These are phyloP conservation scores for Syrmaticus mikado DNA, from an alignment of 2,113 vertebrate genomes.

Conservation along the genomic window DNA sequence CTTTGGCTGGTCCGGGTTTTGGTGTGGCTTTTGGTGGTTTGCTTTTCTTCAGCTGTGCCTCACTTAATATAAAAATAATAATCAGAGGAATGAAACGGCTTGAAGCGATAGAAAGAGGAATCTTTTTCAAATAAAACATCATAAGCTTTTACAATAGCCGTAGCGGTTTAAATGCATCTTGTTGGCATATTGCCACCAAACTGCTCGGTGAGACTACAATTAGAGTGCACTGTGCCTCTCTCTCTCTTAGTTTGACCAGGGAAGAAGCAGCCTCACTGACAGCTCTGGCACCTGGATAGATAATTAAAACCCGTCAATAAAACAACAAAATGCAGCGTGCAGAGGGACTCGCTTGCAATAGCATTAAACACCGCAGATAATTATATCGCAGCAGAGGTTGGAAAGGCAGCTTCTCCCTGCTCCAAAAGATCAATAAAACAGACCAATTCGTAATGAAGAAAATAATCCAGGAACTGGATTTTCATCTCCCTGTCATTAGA, in stretches of 20 bases:
- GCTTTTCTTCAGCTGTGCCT: background rate
- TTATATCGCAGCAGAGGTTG: constrained; percentile 11
- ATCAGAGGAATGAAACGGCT: background rate
- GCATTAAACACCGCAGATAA: constrained; percentile 40
- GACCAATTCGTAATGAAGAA: constrained; percentile 41
- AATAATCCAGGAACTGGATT: constrained; percentile 32
- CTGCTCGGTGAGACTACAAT: background rate
- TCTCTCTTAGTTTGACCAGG: constrained; percentile 16
- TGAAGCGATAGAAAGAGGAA: background rate
- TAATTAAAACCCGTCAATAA: constrained; percentile 60
- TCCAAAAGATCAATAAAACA: constrained; percentile 48
- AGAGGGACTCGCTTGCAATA: background rate
- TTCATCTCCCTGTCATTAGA: constrained; percentile 41
- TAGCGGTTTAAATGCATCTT: background rate
- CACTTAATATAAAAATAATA: background rate
- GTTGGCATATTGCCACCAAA: background rate
- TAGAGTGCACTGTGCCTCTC: background rate
- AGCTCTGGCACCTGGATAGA: constrained; percentile 36
- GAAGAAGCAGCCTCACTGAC: constrained; percentile 11
- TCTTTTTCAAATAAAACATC: background rate
- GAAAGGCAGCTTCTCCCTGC: constrained; percentile 7
- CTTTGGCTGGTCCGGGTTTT: background rate
- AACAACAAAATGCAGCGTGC: constrained; percentile 40
- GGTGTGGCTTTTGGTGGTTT: background rate
- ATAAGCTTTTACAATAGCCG: background rate